Evolutionary conservation across 2,113 vertebrate species (phyloP), one percentile per base, ranked within the genome.

Genomic region (Tapirus terrestris): DNA sequence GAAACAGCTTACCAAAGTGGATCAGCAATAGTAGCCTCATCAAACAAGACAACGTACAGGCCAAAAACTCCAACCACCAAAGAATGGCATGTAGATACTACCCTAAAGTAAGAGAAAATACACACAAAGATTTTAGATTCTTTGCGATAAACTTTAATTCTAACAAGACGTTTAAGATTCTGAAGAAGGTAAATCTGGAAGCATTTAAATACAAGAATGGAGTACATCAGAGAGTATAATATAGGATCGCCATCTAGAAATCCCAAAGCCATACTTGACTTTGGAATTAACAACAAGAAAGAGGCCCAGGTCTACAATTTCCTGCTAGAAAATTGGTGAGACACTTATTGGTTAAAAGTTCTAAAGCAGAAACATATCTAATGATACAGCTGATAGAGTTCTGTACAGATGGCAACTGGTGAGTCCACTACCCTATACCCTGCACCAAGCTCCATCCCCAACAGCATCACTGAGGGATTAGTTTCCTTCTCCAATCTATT

Each of bases 31-130:
- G 99, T 98, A 61, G 99, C 98, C 3, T 99, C 99, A 97, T 99
- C 99, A 1, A 99, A 99, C 43, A 99, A 97, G 94, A 99, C 98
- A 98, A 99, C 99, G 98, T 99, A 99, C 3, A 99, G 98, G 98
- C 99, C 99, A 97, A 99, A 99, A 61, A 98, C 88, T 96, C 99
- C 99, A 94, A 99, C 99, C 97, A 99, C 82, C 97, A 99, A 97
- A 48, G 99, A 99, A 0, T 99, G 99, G 98, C 99, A 99, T 1
- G 99, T 99, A 67, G 99, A 99, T 94, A 99, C 99, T 17, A 99
- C 99, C 99, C 99, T 99, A 96, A 79, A 99, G 98, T 53, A 87
- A 92, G 98, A 98, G 65, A 21, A 97, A 97, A 96, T 92, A 88
- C 31, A 89, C 33, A 81, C 18, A 94, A 76, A 51, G 48, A 70